Evolutionary conservation across 2,888 invertebrate species (phyloP), one percentile per base, ranked within the genome.

Genomic region (Parnassius orleans): DNA sequence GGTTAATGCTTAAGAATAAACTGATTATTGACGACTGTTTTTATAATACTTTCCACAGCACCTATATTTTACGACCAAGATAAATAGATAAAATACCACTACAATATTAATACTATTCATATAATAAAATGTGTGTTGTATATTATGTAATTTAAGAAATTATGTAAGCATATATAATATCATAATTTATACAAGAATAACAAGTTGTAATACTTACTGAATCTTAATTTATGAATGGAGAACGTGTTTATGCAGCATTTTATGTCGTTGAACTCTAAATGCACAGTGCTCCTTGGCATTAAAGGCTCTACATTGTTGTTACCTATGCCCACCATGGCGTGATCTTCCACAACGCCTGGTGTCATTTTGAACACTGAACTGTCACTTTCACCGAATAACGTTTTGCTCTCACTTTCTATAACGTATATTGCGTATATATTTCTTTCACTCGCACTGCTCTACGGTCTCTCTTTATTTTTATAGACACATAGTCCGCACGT

Each of bases 181-280:
- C 3, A 33, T 7, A 33, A 7, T 33, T 33, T 33, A 33, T 33
- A 33, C 33, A 33, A 33, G 5, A 33, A 33, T 19, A 33, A 42
- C 9, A 2, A 15, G 15, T 12, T 3, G 9, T 47, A 15, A 33
- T 43, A 91, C 94, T 93, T 75, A 95, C 95, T 93, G 69, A 93
- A 87, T 67, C 89, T 86, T n/a, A 94, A 78, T 69, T 93, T 93
- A 48, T 86, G 84, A 52, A 94, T 70, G 42, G 86, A 90, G 82
- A 94, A 93, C 53, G 90, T 87, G 67, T 90, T 93, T 44, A 95
- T 91, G 7, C 90, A 83, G 74, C 94, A 96, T 1, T 93, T 92
- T 44, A 96, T 91, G 73, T 96, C 92, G 62, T 91, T 92, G 77
- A 96, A 96, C 67, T 94, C 92, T 61, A 96, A 82, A 69, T 95